Base-by-base conservation (phyloP, 2,797 vertebrate genomes). In the Glyptemys insculpta region DNA sequence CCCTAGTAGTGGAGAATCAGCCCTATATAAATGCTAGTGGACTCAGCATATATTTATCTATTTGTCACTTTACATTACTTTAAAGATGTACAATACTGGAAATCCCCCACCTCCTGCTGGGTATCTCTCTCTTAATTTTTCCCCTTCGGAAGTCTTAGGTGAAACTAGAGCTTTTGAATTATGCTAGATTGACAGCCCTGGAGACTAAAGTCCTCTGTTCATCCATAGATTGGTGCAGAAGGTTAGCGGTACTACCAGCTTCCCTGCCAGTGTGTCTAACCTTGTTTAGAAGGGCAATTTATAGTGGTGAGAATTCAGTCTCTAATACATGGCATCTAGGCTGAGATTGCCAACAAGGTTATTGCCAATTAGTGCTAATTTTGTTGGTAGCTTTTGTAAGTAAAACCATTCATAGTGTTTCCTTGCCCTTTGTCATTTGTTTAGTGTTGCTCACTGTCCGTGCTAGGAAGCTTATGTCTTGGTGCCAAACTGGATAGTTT, bases 211-310 rank as follows among this genome's bases (percentile, higher is more conserved):
- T 9, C 1, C 27, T 37, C 15, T 37, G 41, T 90, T 47, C 25
- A 4, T 84, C 49, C 87, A 65, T 56, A 83, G 59, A 41, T 0
- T 3, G 56, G 8, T 37, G 91, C 52, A 57, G 29, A 9, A 79
- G 90, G 49, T 44, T 53, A 6, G 1, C 34, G 74, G 5, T 6
- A 52, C 49, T 56, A 90, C 81, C 12, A 0, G 0, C 57, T 88
- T 88, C 78, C 80, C 5, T 79, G 57, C 34, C 59, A 47, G 27
- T 47, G 41, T 76, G 27, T 29, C 5, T 37, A 2, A 0, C 0
- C 2, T 79, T 82, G 6, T 86, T 74, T 79, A 56, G 25, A 86
- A 86, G 59, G 27, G 72, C 21, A 44, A 2, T 41, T 47, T 50
- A 25, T 3, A 59, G 50, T 44, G 82, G 86, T 59, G 14, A 11